Evolutionary conservation across 2,797 vertebrate genomes (phyloP), one percentile per base, ranked within the genome.

Genomic region (Melanitta fusca): DNA sequence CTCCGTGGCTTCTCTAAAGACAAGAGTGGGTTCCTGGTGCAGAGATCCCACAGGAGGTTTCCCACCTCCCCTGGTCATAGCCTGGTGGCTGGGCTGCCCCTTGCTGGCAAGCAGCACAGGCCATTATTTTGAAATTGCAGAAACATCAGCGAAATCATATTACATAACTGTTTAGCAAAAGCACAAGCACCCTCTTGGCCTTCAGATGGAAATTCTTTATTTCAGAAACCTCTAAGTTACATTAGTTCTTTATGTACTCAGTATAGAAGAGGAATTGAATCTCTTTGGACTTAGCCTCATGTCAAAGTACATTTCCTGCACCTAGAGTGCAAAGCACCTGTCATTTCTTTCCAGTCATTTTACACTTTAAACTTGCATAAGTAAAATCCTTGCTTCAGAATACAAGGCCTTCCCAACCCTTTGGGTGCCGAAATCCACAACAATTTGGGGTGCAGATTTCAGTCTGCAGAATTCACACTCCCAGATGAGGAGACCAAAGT

Each of bases 321-420:
- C 58, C 87, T 69, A 30, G 34, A 94, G 41, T 54, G 53, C 34
- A 88, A 77, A 93, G 60, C 85, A 92, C 92, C 89, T 56, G n/a
- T 79, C 62, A 85, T 82, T 95, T 94, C 66, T 90, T 77, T 73
- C 17, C 22, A 62, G 68, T 77, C 81, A 64, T 88, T 91, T 81
- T 65, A 78, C 34, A 78, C 90, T 94, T 77, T 90, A 74, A 45
- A 39, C 38, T 77, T 56, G 38, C 32, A 72, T 32, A 84, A 96
- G 83, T 85, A 75, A 93, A 95, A 80, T 73, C 13, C 17, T 80
- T 85, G 28, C 79, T 74, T 69, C 39, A 51, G 77, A 38, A 39
- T 24, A 6, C 11, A 73, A 75, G 58, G 78, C 36, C 24, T 81
- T 85, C 56, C 51, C 36, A 80, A 32, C 20, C 51, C 7, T 6